Percentiles rank a stretch among this genome's conserved stretches.
phyloP scores from a whole-genome alignment of 2,888 invertebrate genomes.

The Habroteleia sp. region DNA sequence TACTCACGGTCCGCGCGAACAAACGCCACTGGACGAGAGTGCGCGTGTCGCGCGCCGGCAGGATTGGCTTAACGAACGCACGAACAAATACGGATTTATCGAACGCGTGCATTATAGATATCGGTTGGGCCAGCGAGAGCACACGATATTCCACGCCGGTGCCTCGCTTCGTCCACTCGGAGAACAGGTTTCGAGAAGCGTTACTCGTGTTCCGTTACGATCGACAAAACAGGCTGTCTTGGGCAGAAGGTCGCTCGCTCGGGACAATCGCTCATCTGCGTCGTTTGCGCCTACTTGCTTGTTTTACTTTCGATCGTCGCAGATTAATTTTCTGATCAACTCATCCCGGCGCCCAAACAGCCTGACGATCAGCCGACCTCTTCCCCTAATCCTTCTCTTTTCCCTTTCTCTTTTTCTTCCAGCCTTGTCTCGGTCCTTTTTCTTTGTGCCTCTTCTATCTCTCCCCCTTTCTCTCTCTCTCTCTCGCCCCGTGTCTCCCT shows the following conservation, averaged over 20 bases:
- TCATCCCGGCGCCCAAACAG: constrained; percentile 47
- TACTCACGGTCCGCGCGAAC: constrained; percentile 47
- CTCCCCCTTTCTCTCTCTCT: no score
- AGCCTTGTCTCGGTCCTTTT: background rate
- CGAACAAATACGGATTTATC: constrained; percentile 41
- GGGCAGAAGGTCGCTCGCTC: constrained; percentile 63
- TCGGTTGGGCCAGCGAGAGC: constrained; percentile 17
- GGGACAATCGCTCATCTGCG: constrained; percentile 65
- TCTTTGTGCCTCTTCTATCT: background rate
- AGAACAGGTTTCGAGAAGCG: constrained; percentile 65
- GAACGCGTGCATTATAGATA: constrained; percentile 59
- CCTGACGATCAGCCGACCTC: constrained; percentile 40
- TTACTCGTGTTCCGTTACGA: constrained; percentile 66
- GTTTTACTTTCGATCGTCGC: constrained; percentile 65
- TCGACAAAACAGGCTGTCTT: constrained; percentile 64
- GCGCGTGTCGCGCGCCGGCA: constrained; percentile 27
- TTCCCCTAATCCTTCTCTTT: no score
- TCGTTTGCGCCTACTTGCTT: constrained; percentile 61
- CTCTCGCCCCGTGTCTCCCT: no score
- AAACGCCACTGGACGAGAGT: constrained; percentile 18
- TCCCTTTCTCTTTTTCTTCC: background rate
- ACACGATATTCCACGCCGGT: constrained; percentile 27
- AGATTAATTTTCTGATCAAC: constrained; percentile 64
- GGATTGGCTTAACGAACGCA: constrained; percentile 25
- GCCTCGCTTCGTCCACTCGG: constrained; percentile 37